A percentile compares a stretch with the other conserved stretches of the same genome.
phyloP scores from a whole-genome alignment of 1,140 invertebrate genomes.

The Drosophila pandora region DNA sequence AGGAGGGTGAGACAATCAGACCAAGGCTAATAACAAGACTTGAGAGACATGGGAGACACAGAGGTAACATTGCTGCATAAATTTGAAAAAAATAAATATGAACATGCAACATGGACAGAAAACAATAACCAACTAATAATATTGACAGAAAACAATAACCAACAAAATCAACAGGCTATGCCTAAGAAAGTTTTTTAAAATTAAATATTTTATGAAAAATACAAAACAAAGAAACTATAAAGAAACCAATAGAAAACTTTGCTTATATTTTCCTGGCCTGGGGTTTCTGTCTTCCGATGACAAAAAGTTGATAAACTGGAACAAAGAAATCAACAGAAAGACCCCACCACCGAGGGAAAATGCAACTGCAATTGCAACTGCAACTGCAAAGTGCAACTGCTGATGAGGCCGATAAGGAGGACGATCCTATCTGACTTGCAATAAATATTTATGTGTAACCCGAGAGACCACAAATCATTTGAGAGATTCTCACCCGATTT shows the following conservation, averaged over 20 bases:
- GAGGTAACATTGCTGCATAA: too few species aligned
- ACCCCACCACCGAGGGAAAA: background rate
- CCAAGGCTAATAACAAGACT: slow-evolving; percentile 44
- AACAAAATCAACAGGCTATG: too few species aligned
- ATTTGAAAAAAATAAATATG: too few species aligned
- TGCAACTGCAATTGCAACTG: slow-evolving; percentile 22
- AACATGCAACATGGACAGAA: too few species aligned
- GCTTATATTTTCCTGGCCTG: slow-evolving; percentile 36
- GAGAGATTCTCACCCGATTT: slow-evolving; percentile 17
- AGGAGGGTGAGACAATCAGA: slow-evolving; percentile 25
- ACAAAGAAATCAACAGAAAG: slow-evolving; percentile 44
- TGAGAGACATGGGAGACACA: too few species aligned
- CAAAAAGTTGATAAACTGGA: slow-evolving; percentile 46
- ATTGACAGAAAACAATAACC: too few species aligned
- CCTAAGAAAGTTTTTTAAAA: too few species aligned
- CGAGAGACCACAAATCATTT: slow-evolving; percentile 44
- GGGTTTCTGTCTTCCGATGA: slow-evolving; percentile 39
- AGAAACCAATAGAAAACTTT: slow-evolving; percentile 6
- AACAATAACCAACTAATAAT: too few species aligned
- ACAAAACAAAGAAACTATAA: background rate
- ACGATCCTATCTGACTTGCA: slow-evolving; percentile 39
- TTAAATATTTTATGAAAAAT: background rate
- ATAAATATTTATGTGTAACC: slow-evolving; percentile 55
- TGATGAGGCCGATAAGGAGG: slow-evolving; percentile 37
- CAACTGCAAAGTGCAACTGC: slow-evolving; percentile 33